These are phyloP conservation scores for Dasysyrphus tricinctus DNA, from an alignment of 2,888 invertebrate species.

Conservation along the genomic window DNA sequence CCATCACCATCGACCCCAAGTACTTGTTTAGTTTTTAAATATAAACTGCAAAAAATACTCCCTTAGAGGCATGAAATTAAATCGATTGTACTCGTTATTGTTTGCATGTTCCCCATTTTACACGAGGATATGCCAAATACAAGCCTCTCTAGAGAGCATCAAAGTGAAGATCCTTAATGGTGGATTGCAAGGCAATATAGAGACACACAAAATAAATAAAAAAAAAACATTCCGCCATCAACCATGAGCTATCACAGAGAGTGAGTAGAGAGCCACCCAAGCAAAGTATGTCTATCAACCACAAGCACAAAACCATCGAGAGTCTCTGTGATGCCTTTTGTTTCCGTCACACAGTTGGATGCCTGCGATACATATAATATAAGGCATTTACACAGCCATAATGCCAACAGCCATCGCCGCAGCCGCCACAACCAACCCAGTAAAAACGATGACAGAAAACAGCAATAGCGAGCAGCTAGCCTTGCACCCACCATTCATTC, in stretches of 20 bases:
- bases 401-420: background rate
- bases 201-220: background rate
- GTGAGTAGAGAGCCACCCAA: background rate
- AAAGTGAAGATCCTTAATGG: conserved; percentile 51
- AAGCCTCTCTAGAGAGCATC: conserved; percentile 23
- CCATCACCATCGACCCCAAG: background rate
- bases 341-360: conserved; percentile 56
- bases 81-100: conserved; percentile 66
- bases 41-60: conserved; percentile 68
- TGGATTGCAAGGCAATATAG: conserved; percentile 25
- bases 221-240: conserved; percentile 11
- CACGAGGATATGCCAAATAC: conserved; percentile 14
- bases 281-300: background rate
- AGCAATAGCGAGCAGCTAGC: background rate
- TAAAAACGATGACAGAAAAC: conserved; percentile 18
- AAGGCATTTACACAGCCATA: conserved; percentile 1
- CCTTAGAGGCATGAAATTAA: conserved; percentile 61
- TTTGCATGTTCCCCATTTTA: conserved; percentile 58
- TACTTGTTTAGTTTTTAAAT: conserved; percentile 20
- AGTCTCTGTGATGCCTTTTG: conserved; percentile 49
- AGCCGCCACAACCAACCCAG: background rate
- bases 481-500: background rate
- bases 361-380: conserved; percentile 39
- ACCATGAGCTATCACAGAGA: conserved; percentile 8
- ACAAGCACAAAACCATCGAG: conserved; percentile 44